Evolutionary conservation across 2,888 invertebrate genomes (phyloP).

Genomic region (Phyllotreta cruciferae): DNA sequence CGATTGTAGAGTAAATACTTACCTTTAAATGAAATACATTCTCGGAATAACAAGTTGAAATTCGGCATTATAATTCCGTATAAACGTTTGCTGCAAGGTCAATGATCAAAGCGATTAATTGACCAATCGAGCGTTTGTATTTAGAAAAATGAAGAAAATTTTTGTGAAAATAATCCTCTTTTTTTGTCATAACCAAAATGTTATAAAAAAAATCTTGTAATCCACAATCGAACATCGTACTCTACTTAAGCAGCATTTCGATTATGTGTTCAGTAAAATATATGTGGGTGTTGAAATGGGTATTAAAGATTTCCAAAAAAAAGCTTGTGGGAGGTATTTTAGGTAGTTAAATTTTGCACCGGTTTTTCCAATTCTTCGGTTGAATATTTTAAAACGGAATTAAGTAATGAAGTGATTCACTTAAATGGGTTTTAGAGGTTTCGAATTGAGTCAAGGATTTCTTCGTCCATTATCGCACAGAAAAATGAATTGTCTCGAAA

Average conservation of each 20-base stretch:
- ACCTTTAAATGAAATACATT: constrained; percentile 27
- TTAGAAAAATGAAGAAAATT: constrained; percentile 1
- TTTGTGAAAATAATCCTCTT: not conserved
- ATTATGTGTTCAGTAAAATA: no score
- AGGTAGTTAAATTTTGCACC: not conserved
- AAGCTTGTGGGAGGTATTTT: not conserved
- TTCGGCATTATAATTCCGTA: constrained; percentile 36
- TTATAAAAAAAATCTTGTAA: no score
- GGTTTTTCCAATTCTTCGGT: constrained; percentile 8
- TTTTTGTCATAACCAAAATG: not conserved
- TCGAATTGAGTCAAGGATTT: constrained; percentile 4
- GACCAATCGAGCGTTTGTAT: not conserved
- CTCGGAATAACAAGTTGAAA: constrained; percentile 31
- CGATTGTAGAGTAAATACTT: constrained; percentile 28
- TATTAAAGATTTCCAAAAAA: not conserved
- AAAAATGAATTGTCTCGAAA: no score
- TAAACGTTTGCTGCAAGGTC: constrained; percentile 37
- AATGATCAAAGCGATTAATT: constrained; percentile 32
- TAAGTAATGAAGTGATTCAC: constrained; percentile 4
- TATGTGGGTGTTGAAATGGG: no score
- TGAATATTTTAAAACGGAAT: not conserved
- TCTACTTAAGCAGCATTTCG: no score
- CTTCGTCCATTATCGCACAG: not conserved
- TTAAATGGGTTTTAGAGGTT: not conserved
- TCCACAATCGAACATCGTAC: no score